Percentiles rank a stretch among this genome's conserved stretches.
These are phyloP conservation scores for Coenonympha glycerion DNA, from an alignment of 2,888 invertebrate species.

Conservation along the genomic window DNA sequence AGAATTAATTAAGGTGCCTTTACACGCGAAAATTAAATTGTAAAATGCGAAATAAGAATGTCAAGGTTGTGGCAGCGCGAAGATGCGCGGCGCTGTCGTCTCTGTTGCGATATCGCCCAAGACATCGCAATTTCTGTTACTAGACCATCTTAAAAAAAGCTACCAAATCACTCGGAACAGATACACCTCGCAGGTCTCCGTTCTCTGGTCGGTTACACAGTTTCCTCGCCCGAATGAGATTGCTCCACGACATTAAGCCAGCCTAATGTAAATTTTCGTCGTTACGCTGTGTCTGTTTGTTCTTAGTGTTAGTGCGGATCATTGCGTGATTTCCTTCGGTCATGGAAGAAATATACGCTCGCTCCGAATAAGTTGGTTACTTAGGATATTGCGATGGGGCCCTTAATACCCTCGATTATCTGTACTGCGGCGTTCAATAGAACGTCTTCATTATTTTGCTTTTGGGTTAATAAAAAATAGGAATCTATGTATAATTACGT, in stretches of 20 bases:
- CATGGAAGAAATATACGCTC: slow-evolving; percentile 29
- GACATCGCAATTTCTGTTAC: slow-evolving; percentile 58
- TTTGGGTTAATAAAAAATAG: not conserved
- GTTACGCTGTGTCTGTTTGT: slow-evolving; percentile 59
- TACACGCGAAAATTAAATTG: slow-evolving; percentile 8
- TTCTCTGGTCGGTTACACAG: slow-evolving; percentile 48
- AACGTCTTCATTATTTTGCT: slow-evolving; percentile 4
- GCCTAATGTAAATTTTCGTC: slow-evolving; percentile 70
- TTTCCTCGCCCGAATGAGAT: slow-evolving; percentile 69
- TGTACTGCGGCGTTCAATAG: slow-evolving; percentile 7
- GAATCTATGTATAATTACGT: not conserved
- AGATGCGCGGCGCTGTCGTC: slow-evolving; percentile 65
- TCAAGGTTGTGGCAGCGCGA: slow-evolving; percentile 51
- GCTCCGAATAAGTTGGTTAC: slow-evolving; percentile 11
- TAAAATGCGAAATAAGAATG: slow-evolving; percentile 44
- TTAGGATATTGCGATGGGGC: slow-evolving; percentile 8
- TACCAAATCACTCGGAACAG: slow-evolving; percentile 28
- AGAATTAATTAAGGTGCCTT: not conserved
- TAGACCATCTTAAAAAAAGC: slow-evolving; percentile 44
- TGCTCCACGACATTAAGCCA: slow-evolving; percentile 71
- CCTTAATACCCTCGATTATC: slow-evolving; percentile 14
- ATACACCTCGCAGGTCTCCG: slow-evolving; percentile 40
- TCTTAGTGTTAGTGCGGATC: slow-evolving; percentile 38
- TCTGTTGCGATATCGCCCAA: slow-evolving; percentile 58
- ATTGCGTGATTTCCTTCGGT: slow-evolving; percentile 54